Base-by-base conservation (phyloP, 2,113 vertebrate genomes). In the Chunga burmeisteri region DNA sequence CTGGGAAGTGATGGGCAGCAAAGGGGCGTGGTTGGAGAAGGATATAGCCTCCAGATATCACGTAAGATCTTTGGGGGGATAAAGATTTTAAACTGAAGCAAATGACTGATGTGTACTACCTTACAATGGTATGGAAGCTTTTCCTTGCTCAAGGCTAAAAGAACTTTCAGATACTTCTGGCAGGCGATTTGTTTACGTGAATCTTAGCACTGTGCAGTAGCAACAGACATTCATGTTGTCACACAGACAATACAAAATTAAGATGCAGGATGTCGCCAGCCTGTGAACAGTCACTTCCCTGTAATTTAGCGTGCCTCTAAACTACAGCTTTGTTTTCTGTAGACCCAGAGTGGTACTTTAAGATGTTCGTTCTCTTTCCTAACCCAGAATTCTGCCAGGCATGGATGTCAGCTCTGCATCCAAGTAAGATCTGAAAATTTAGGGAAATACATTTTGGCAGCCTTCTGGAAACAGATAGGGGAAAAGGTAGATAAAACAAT, bases 1-100 rank as follows among this genome's bases (percentile, higher is more conserved):
- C 99, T 99, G 81, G 34, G 26, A 20, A 77, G 83, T 1, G 44
- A 93, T 13, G 73, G 80, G 53, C 65, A 61, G 82, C 47, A 86
- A 75, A 86, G 71, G 17, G 40, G 81, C 61, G 27, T 1, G 74
- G 30, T 38, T n/a, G 59, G 78, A 55, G 70, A 53, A 23, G 50
- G 61, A 23, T 12, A 71, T 4, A 40, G 61, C n/a, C 56, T 72
- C 77, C 56, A 62, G 9, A 13, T 7, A 53, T 1, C 65, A 67
- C 46, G 1, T 0, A 6, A 55, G 22, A 7, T 32, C 52, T 91
- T 88, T 1, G 29, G 3, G 30, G 65, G 52, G 47, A 21, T 63
- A 11, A 81, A 44, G 77, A 26, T 32, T 55, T 78, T 6, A 8
- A 68, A 30, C 34, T 4, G 44, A 59, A 79, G 38, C 38, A 66